Evolutionary conservation across 2,888 invertebrate genomes (phyloP).

Genomic region (Neoscelio sp.): DNA sequence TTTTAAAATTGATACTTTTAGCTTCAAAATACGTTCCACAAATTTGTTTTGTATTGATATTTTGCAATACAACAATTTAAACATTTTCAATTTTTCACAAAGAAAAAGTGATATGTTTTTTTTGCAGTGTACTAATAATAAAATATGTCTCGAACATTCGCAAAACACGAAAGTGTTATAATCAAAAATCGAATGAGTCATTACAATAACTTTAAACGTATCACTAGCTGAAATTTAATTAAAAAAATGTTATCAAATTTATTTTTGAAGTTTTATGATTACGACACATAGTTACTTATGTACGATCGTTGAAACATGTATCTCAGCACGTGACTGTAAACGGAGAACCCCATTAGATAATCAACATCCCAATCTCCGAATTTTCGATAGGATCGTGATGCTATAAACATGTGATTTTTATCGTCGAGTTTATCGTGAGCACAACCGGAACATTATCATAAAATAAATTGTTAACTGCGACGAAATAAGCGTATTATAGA

Average conservation of each 20-base stretch:
- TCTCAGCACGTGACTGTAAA: slow-evolving; percentile 38
- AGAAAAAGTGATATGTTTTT: no score
- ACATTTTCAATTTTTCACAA: no score
- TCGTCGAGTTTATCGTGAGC: slow-evolving; percentile 27
- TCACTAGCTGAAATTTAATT: no score
- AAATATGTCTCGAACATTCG: no score
- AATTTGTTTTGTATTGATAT: no score
- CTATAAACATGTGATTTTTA: slow-evolving; percentile 58
- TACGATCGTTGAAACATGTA: slow-evolving; percentile 19
- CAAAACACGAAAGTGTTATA: no score
- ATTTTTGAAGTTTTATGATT: slow-evolving; percentile 11
- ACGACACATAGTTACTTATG: slow-evolving; percentile 6
- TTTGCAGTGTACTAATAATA: no score
- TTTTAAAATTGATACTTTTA: no score
- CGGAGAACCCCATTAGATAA: slow-evolving; percentile 47
- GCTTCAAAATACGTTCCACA: no score
- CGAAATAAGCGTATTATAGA: slow-evolving; percentile 50
- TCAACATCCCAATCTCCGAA: slow-evolving; percentile 53
- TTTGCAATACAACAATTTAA: no score
- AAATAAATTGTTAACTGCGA: slow-evolving; percentile 59
- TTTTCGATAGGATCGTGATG: slow-evolving; percentile 48
- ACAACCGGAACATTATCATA: slow-evolving; percentile 39
- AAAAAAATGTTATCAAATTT: background rate
- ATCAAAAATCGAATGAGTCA: no score
- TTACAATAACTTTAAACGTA: no score